Conservation (phyloP, 2,113 vertebrate species). For the Hyperoodon ampullatus region DNA sequence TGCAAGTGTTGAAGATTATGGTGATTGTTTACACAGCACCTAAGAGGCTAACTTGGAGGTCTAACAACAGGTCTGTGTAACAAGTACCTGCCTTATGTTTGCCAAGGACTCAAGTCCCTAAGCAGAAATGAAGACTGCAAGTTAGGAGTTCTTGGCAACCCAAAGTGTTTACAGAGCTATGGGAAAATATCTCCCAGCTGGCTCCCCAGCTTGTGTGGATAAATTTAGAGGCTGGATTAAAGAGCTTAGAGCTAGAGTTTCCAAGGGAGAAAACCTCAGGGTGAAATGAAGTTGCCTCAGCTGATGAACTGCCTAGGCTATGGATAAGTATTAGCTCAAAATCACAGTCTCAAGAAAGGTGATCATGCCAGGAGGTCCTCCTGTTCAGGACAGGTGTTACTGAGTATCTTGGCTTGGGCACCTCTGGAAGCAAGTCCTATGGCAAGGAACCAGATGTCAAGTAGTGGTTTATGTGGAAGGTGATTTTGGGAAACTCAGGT, state of each 20-base stretch:
- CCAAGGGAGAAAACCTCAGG: conserved; percentile 5
- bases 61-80: background rate
- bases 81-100: background rate
- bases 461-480: background rate
- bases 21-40: background rate
- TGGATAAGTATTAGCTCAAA: background rate
- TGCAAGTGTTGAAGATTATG: background rate
- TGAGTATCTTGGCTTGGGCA: background rate
- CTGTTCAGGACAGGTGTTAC: background rate
- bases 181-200: conserved; percentile 11
- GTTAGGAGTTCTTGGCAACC: background rate
- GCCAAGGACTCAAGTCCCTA: background rate
- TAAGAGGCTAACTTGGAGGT: background rate
- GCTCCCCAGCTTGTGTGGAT: background rate
- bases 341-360: background rate
- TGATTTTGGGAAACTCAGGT: background rate
- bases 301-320: background rate
- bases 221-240: conserved; percentile 10
- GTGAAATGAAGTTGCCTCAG: background rate
- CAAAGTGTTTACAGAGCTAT: background rate
- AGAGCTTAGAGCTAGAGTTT: background rate
- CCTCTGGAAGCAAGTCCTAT: background rate
- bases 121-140: background rate
- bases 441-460: background rate
- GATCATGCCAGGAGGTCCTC: background rate